These are phyloP conservation scores for Amphipoea oculea DNA, from an alignment of 2,888 invertebrate genomes.

Conservation along the genomic window DNA sequence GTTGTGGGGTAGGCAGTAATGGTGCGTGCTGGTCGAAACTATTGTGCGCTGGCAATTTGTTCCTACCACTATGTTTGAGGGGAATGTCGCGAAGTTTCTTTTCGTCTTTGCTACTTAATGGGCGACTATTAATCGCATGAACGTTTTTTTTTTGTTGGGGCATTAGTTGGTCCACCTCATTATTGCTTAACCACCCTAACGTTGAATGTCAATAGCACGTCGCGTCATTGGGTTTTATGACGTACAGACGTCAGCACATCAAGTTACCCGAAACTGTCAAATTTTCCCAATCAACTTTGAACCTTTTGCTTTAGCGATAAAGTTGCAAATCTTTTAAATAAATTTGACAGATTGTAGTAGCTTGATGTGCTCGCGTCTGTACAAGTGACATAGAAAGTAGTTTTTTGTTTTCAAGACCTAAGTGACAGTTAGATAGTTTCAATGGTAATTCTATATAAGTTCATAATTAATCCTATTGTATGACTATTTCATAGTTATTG, in stretches of 20 bases:
- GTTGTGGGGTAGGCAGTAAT: constrained; percentile 68
- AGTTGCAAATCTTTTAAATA: too few relatives aligned
- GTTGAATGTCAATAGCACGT: neutral
- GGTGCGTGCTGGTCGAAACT: constrained; percentile 72
- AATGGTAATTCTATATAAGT: neutral
- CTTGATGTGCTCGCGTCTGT: too few relatives aligned
- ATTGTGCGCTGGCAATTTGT: constrained; percentile 73
- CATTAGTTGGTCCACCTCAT: neutral
- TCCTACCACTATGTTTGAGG: constrained; percentile 55
- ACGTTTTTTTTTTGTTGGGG: neutral
- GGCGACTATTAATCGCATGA: constrained; percentile 37
- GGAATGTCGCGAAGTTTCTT: constrained; percentile 52
- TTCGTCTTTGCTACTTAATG: constrained; percentile 53
- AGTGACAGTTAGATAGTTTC: neutral
- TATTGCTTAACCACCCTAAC: neutral
- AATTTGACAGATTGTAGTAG: too few relatives aligned
- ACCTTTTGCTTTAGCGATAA: too few relatives aligned
- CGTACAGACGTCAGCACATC: too few relatives aligned
- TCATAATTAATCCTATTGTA: too few relatives aligned
- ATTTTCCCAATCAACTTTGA: too few relatives aligned
- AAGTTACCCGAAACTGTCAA: too few relatives aligned
- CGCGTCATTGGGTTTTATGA: neutral
- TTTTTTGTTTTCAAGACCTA: neutral
- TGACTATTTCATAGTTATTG: too few relatives aligned
- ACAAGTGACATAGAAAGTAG: neutral